These are phyloP conservation scores for Rhagologus leucostigma DNA, from an alignment of 2,113 vertebrate genomes.

Conservation along the genomic window DNA sequence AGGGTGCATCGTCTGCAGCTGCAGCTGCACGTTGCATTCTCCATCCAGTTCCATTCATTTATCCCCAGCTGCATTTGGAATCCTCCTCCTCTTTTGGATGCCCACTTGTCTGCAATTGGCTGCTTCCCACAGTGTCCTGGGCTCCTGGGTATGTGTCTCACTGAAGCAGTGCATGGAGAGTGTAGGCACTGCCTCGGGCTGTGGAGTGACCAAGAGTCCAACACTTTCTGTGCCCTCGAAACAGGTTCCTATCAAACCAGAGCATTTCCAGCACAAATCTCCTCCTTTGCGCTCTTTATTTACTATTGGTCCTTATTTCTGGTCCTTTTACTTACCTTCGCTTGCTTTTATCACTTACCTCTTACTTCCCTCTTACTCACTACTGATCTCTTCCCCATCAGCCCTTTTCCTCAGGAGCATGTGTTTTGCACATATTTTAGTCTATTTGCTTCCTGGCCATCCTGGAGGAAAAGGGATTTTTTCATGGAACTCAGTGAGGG, in stretches of 20 bases:
- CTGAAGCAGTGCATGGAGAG: neutral
- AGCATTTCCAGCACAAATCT: neutral
- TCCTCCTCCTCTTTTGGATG: neutral
- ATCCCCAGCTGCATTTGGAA: neutral
- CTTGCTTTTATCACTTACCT: neutral
- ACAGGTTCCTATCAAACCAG: neutral
- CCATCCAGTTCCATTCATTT: neutral
- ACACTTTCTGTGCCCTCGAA: neutral
- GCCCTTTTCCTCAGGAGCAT: neutral
- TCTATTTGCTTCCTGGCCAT: neutral
- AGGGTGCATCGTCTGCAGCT: neutral
- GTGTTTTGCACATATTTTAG: neutral
- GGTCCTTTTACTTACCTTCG: neutral
- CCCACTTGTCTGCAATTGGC: neutral
- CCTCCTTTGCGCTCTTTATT: neutral
- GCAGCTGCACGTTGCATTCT: accelerated
- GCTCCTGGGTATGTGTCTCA: neutral
- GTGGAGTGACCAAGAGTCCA: neutral
- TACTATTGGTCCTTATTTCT: neutral
- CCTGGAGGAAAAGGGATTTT: neutral
- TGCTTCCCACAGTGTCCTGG: neutral
- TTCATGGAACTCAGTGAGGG: neutral
- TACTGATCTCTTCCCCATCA: neutral
- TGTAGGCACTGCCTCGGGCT: neutral
- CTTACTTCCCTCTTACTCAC: neutral